Evolutionary conservation across 2,797 vertebrate genomes (phyloP), one percentile per base, ranked within the genome.

Genomic region (Rallus crepitans): DNA sequence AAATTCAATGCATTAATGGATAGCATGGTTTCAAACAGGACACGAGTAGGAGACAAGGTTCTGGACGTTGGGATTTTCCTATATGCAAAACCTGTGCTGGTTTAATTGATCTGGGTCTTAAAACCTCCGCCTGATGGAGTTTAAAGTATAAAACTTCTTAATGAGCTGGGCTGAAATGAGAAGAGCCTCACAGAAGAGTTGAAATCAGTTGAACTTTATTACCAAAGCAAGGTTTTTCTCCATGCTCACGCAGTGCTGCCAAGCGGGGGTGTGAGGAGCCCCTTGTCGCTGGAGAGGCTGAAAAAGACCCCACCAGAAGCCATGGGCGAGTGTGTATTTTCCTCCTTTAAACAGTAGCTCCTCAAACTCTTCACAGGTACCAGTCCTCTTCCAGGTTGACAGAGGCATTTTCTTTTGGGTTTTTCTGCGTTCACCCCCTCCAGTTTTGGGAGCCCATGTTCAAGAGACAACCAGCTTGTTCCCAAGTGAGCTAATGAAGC

Each of bases 281-380:
- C 24, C 42, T 35, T 28, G 12, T 45, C 60, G 48, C 30, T 37
- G 59, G 52, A 52, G 63, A 27, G n/a, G 28, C 45, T 30, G 45
- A 72, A 12, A 35, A 14, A 33, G 33, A 17, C 28, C 21, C 27
- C 47, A 25, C 42, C 55, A 31, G 45, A 25, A 77, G 37, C 68
- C 0, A 0, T 23, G 10, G 5, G 1, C 1, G 1, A 56, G 7
- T 7, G 0, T 10, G 4, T 15, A 4, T 71, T 59, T 28, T 24
- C 28, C 53, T 60, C 45, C 80, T 75, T 35, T 31, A 6, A 68
- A 11, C 48, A n/a, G 86, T 3, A 40, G 33, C 15, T 39, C 45
- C 59, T 40, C 77, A 77, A 16, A 7, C 14, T 53, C 16, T 21
- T 19, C 47, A 7, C 0, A 1, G 48, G 21, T 83, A 23, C 56